These are phyloP conservation scores for Rambutsinella grinnellia DNA, from an alignment of 2,888 invertebrate species.

Conservation along the genomic window DNA sequence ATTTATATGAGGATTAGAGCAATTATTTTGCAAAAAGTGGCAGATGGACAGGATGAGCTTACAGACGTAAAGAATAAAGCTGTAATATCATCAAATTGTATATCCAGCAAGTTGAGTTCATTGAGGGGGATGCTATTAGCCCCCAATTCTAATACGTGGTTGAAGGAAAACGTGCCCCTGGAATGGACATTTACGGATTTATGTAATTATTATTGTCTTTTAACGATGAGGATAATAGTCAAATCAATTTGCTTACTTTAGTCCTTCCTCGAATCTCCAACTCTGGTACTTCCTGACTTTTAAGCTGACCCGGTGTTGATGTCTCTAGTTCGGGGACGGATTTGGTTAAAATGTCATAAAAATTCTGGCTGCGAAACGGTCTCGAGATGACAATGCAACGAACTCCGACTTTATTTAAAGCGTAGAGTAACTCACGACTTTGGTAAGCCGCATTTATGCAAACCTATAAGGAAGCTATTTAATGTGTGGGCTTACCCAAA, in stretches of 20 bases:
- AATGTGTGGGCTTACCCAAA: neutral
- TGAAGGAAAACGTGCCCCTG: constrained; percentile 53
- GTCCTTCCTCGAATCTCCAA: constrained; percentile 69
- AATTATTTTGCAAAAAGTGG: too few species aligned
- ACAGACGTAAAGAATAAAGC: constrained; percentile 55
- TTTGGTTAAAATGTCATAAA: constrained; percentile 75
- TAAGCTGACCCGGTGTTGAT: constrained; percentile 71
- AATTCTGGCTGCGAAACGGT: constrained; percentile 76
- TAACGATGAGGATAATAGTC: constrained; percentile 1
- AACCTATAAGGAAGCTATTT: constrained; percentile 72
- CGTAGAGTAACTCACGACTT: constrained; percentile 78
- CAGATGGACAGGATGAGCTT: too few species aligned
- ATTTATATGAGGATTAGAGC: too few species aligned
- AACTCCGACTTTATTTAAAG: constrained; percentile 79
- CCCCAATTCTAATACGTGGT: constrained; percentile 44
- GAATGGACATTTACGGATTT: too few species aligned
- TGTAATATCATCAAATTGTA: constrained; percentile 58
- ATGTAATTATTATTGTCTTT: neutral
- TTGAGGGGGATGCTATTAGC: constrained; percentile 49
- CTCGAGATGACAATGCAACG: constrained; percentile 78
- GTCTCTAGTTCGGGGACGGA: constrained; percentile 75
- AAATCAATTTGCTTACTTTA: constrained; percentile 23
- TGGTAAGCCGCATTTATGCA: constrained; percentile 84
- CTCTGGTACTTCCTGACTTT: constrained; percentile 71
- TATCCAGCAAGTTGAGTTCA: constrained; percentile 31